Evolutionary conservation across 2,888 invertebrate species (phyloP), one percentile per base, ranked within the genome.

Genomic region (Mythimna loreyi): DNA sequence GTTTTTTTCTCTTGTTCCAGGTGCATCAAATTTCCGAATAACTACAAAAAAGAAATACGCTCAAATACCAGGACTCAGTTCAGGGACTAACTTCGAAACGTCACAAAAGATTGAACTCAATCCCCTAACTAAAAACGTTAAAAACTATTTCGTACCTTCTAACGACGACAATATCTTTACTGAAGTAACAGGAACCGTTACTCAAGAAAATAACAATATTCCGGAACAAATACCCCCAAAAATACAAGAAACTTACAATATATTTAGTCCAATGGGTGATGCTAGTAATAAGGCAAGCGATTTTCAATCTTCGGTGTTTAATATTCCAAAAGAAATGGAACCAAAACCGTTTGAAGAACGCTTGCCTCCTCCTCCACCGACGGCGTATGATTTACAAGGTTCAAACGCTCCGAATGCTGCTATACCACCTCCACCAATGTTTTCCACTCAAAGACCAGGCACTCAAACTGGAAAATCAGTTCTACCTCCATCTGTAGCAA

Each of bases 41-140:
- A 94, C 97, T 0, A 97, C 97, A 6, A 96, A 96, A 82, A 97
- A 97, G 88, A 97, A 97, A 85, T 98, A 98, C 90, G 98, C 98
- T 0, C 98, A 97, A 85, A 97, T 98, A 84, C 98, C 98, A 0
- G 98, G 98, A 1, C 89, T 98, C 6, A 92, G 97, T 30, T 91
- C 97, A 9, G 90, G 91, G 4, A 92, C 92, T 1, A 80, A 75
- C 11, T 65, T 65, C 2, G 80, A 78, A 45, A 68, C 68, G 6
- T 76, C 86, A 3, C 80, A 85, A 70, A 71, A 81, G 71, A 70
- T 85, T 28, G 61, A 81, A 75, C 72, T 75, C 11, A 83, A 80
- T 30, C 80, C 84, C 0, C 23, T 79, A 0, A 72, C 72, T 8
- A 78, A 82, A 56, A 83, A 81, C 49, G 67, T 79, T 23, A 84